A percentile compares a stretch with the other conserved stretches of the same genome.
phyloP scores from a whole-genome alignment of 2,113 vertebrate species.

The Strix aluco region DNA sequence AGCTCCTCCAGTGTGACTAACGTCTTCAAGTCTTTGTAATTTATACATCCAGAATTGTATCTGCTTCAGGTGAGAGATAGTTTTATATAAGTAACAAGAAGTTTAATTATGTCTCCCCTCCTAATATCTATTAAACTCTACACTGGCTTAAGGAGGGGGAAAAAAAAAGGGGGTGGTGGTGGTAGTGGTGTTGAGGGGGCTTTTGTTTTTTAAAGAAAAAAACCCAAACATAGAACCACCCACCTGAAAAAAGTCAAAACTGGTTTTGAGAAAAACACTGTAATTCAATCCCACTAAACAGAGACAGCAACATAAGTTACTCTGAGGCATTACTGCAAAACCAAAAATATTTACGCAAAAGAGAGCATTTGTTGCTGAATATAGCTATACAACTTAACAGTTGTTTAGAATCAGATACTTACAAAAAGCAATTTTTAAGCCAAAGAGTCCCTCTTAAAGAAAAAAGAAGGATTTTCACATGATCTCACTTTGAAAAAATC shows the following conservation, averaged over 20 bases:
- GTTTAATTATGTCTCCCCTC: not conserved
- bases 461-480: constrained; percentile 67
- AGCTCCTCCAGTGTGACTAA: not conserved
- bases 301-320: not conserved
- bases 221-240: not conserved
- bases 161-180: fast-evolving
- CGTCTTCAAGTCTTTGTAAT: not conserved
- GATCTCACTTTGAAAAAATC: constrained; percentile 71
- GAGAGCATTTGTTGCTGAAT: not conserved
- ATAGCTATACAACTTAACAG: not conserved
- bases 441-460: constrained; percentile 15
- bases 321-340: not conserved
- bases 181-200: not conserved
- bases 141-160: not conserved
- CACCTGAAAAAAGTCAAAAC: constrained; percentile 9
- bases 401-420: constrained; percentile 22
- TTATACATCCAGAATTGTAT: fast-evolving
- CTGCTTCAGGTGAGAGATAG: not conserved
- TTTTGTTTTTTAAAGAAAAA: not conserved
- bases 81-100: not conserved
- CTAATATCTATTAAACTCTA: not conserved
- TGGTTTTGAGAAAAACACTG: not conserved
- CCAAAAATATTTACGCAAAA: not conserved
- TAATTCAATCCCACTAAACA: not conserved
- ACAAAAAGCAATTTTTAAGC: constrained; percentile 30